Evolutionary conservation across 2,113 vertebrate species (phyloP), one percentile per base, ranked within the genome.

Genomic region (Sinocyclocheilus grahami): DNA sequence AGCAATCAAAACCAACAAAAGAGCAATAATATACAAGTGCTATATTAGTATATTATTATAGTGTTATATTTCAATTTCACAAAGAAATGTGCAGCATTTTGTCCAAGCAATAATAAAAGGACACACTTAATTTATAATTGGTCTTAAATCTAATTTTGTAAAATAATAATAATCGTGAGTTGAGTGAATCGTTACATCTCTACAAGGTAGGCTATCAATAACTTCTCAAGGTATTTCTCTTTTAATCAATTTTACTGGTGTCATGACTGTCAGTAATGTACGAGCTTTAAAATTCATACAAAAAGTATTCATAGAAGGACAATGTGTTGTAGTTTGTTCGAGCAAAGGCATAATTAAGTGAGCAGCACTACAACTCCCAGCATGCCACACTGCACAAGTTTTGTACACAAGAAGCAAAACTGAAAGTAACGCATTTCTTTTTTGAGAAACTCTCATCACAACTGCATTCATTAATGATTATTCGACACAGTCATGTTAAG

Each of bases 391-490:
- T 87, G 74, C 85, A 86, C 58, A 77, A 13, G 62, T 82, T 48
- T 72, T 84, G 87, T 89, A 91, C 92, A 88, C 92, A 92, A 91
- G 93, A 95, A 96, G 93, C 94, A 95, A 96, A 96, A 95, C 93
- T 92, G 94, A 95, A 95, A 95, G 86, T 90, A 85, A 88, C 86
- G 9, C 2, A 62, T 9, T 22, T 51, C 0, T 72, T 11, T n/a
- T 14, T 3, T 33, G 1, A 27, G 22, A 71, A 82, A 48, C 3
- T 33, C 14, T 5, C 1, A 22, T 3, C 12, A 67, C 30, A 16
- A 11, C 33, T 39, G 8, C 22, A 74, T 24, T 39, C 11, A 16
- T 18, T n/a, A 10, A 0, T 14, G 27, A 55, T 12, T 8, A 37
- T 14, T 51, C 5, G 11, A 22, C 27, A 71, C 27, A 20, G n/a